A percentile compares a stretch with the other conserved stretches of the same genome.
Evolutionary conservation across 2,888 invertebrate species (phyloP).

Genomic region (Serripes groenlandicus): DNA sequence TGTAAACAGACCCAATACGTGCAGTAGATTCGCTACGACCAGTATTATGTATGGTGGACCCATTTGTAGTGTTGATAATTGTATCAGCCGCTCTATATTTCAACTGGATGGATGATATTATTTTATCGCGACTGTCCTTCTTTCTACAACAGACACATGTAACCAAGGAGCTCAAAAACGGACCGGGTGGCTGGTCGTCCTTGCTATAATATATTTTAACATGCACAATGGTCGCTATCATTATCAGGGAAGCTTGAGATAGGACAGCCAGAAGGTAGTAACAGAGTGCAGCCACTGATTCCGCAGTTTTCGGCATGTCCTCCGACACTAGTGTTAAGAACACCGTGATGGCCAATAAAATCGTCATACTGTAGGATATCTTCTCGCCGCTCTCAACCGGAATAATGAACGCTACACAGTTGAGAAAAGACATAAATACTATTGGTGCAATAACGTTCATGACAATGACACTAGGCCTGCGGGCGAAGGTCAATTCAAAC

Average conservation of each 20-base stretch:
- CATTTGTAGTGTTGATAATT: no score
- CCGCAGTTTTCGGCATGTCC: not conserved
- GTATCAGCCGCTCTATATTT: no score
- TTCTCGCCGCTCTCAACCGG: conserved; percentile 4
- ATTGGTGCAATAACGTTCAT: conserved; percentile 1
- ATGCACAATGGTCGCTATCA: not conserved
- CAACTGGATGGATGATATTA: no score
- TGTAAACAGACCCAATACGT: no score
- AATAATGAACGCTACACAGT: conserved; percentile 1
- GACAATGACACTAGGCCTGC: not conserved
- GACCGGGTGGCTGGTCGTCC: not conserved
- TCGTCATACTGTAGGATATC: conserved; percentile 13
- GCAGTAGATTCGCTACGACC: no score
- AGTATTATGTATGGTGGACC: no score
- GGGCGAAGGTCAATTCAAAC: not conserved
- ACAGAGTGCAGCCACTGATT: not conserved
- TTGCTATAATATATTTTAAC: not conserved
- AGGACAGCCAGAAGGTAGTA: conserved; percentile 2
- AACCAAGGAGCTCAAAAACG: not conserved
- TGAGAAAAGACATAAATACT: not conserved
- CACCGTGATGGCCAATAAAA: conserved; percentile 9
- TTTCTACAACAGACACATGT: no score
- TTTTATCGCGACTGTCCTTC: no score
- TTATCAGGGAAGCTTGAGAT: not conserved
- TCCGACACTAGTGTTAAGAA: conserved; percentile 9